phyloP scores from a whole-genome alignment of 2,113 vertebrate species.

The Pollimyrus isidori region DNA sequence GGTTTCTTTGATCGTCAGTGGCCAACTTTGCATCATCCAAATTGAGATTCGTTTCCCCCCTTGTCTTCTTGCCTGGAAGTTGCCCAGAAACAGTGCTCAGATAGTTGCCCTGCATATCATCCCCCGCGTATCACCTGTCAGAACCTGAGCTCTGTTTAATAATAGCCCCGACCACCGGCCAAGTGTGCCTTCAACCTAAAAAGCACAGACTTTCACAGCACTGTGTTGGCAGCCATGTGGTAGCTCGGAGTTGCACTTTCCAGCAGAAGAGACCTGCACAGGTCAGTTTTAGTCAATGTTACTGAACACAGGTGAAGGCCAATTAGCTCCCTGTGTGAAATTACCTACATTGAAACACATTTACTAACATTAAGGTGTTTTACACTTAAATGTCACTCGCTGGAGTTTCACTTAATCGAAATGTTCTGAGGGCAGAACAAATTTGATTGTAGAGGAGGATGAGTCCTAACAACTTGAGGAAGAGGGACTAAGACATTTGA shows the following conservation, averaged over 20 bases:
- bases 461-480: background rate
- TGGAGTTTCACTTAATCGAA: background rate
- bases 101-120: background rate
- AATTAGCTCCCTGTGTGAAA: background rate
- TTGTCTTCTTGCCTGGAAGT: background rate
- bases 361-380: background rate
- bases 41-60: background rate
- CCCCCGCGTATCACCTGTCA: background rate
- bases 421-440: background rate
- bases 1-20: background rate
- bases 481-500: background rate
- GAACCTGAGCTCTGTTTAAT: background rate
- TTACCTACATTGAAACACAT: background rate
- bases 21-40: background rate
- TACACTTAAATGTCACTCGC: background rate
- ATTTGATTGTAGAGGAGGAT: background rate
- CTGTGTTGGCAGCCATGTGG: background rate
- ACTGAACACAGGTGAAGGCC: background rate
- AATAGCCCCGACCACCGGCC: background rate
- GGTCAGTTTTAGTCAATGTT: background rate
- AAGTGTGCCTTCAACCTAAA: background rate
- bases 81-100: background rate
- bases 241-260: background rate
- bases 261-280: background rate
- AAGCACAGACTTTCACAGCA: background rate